These are phyloP conservation scores for Hippocampus kuda DNA, from an alignment of 2,797 vertebrate genomes.

Conservation along the genomic window DNA sequence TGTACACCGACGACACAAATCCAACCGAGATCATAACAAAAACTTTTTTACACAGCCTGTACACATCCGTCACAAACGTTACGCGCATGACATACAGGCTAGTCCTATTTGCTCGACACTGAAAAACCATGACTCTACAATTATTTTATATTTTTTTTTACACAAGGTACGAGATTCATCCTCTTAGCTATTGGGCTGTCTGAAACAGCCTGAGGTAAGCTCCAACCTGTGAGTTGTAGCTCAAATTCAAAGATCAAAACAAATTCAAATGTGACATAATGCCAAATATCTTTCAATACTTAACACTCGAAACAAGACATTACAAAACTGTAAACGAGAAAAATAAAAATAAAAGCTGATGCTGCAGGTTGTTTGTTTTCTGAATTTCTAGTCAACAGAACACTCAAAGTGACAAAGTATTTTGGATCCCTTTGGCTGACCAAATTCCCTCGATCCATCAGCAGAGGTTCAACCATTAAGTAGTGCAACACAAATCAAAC, in stretches of 20 bases:
- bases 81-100: conserved; percentile 56
- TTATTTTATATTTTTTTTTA: conserved; percentile 38
- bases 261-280: conserved; percentile 32
- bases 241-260: conserved; percentile 46
- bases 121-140: conserved; percentile 45
- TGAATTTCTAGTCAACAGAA: conserved; percentile 40
- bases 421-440: conserved; percentile 24
- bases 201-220: conserved; percentile 65
- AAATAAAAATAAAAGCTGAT: conserved; percentile 9
- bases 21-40: conserved; percentile 27
- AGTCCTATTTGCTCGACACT: conserved; percentile 53
- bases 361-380: conserved; percentile 4
- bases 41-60: conserved; percentile 38
- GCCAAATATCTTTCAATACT: conserved; percentile 26
- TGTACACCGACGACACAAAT: conserved; percentile 54
- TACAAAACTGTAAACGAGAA: conserved; percentile 5
- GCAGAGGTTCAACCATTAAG: conserved; percentile 27
- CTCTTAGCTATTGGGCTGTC: conserved; percentile 51
- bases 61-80: conserved; percentile 57
- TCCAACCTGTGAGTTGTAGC: conserved; percentile 54
- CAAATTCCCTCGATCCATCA: conserved; percentile 18
- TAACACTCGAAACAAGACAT: conserved; percentile 38
- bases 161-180: conserved; percentile 36
- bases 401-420: conserved; percentile 41
- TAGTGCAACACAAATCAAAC: conserved; percentile 55